Base-by-base conservation (phyloP, 1,140 invertebrate genomes). In the Chymomyza costata region DNA sequence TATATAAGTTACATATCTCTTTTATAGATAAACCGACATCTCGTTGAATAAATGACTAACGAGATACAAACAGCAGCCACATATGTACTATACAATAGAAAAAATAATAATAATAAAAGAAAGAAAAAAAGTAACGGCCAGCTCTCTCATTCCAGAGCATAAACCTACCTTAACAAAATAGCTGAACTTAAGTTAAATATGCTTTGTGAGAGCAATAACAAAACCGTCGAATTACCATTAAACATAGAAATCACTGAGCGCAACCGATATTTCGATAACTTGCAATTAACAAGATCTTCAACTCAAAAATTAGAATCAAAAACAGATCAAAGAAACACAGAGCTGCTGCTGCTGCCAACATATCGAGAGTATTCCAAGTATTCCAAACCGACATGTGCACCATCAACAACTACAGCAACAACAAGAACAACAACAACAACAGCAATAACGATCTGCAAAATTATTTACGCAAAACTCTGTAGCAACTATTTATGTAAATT, bases 401-500 rank as follows among this genome's bases (percentile, higher is more conserved):
- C 34, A 11, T 25, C 32, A 13, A 13, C 48, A 11, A 14, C 6
- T 10, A n/a, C n/a, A 31, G 43, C 49, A 31, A 48, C 35, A 49
- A 41, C 47, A n/a, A n/a, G n/a, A n/a, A n/a, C n/a, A n/a, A n/a
- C n/a, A 47, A n/a, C n/a, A n/a, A n/a, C n/a, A n/a, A n/a, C n/a
- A n/a, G n/a, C n/a, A n/a, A n/a, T n/a, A 47, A n/a, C n/a, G n/a
- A n/a, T n/a, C n/a, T n/a, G 52, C 41, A 41, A 48, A 55, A 37
- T 39, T 62, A 56, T 67, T 55, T 43, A 66, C 62, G 67, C 32
- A 30, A 68, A 64, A 59, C 66, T 63, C 62, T 66, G 63, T 78
- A 76, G 71, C 39, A 45, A 51, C 66, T 66, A 71, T 78, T 78
- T 76, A 71, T 67, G 62, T 54, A 66, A 39, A 78, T 56, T 70